A percentile compares a stretch with the other conserved stretches of the same genome.
These are phyloP conservation scores for Merodon equestris DNA, from an alignment of 2,888 invertebrate species.

Conservation along the genomic window DNA sequence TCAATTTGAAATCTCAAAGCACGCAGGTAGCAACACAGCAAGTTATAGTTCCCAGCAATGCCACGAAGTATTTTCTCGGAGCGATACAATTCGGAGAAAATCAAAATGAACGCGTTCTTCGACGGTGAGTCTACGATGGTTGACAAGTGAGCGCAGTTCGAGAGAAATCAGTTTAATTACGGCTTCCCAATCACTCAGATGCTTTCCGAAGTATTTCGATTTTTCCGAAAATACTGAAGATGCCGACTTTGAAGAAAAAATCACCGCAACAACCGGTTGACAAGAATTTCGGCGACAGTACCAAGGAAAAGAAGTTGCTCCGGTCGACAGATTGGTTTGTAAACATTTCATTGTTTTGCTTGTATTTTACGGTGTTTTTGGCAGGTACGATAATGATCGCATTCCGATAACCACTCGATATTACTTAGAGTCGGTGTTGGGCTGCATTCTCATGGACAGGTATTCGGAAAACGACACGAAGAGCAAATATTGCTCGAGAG, in stretches of 20 bases:
- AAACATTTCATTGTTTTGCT: neutral
- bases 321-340: constrained; percentile 72
- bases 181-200: constrained; percentile 57
- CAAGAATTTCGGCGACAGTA: constrained; percentile 65
- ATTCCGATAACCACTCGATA: constrained; percentile 73
- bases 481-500: constrained; percentile 55
- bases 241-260: constrained; percentile 61
- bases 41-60: constrained; percentile 67
- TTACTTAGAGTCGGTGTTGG: constrained; percentile 71
- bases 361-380: neutral
- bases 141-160: too few species aligned
- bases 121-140: constrained; percentile 69
- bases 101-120: constrained; percentile 71
- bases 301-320: constrained; percentile 70
- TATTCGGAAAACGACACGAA: constrained; percentile 60
- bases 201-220: constrained; percentile 70
- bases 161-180: neutral
- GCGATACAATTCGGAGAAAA: constrained; percentile 71
- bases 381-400: constrained; percentile 73
- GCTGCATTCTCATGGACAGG: constrained; percentile 72
- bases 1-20: constrained; percentile 19
- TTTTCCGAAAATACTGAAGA: constrained; percentile 72
- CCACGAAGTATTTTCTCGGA: constrained; percentile 74
- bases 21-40: constrained; percentile 10
- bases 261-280: constrained; percentile 36